Evolutionary conservation across 2,888 invertebrate genomes (phyloP).

Genomic region (Cancer borealis): DNA sequence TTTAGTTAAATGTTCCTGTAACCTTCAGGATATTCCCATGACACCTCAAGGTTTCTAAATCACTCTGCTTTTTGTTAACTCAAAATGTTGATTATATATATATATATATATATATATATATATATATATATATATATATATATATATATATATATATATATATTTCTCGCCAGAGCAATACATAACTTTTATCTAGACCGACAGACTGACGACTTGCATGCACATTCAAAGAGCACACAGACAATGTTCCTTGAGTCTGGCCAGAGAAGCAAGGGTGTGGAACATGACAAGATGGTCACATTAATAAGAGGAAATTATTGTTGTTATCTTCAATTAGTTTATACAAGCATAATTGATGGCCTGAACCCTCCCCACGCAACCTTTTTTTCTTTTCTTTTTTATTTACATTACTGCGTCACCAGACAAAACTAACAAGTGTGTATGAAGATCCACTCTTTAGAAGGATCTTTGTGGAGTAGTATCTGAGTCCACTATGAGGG

Average conservation of each 20-base stretch:
- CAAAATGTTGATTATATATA: neutral
- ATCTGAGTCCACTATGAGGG: neutral
- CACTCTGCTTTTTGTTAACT: neutral
- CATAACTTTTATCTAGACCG: neutral
- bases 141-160: neutral
- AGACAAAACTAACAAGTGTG: slow-evolving; percentile 2
- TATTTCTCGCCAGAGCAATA: neutral
- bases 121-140: neutral
- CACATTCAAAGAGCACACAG: neutral
- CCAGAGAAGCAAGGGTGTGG: neutral
- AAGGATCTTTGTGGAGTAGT: neutral
- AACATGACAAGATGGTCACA: neutral
- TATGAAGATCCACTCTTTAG: neutral
- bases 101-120: neutral
- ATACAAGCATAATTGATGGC: neutral
- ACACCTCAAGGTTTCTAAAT: neutral
- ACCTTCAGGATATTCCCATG: no score
- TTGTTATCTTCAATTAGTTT: slow-evolving; percentile 27
- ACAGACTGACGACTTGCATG: neutral
- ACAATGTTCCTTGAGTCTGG: neutral
- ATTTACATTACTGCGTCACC: neutral
- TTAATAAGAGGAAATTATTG: neutral
- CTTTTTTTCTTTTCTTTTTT: neutral
- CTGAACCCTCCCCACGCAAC: neutral
- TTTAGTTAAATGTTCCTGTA: no score